These are phyloP conservation scores for Gymnothorax reevesii DNA, from an alignment of 2,797 vertebrate species.

Conservation along the genomic window DNA sequence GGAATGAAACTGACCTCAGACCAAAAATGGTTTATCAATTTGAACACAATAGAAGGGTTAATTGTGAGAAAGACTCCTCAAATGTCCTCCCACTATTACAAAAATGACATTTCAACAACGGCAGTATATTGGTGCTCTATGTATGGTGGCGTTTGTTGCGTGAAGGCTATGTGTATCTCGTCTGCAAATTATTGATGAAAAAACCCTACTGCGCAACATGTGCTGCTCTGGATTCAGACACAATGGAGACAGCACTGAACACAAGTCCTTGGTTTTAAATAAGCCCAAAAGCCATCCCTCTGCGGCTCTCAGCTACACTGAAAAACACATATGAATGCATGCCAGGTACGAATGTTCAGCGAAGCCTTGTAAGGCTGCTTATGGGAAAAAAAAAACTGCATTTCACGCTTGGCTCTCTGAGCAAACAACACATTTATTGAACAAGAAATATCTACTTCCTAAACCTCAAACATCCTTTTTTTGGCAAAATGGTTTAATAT, in stretches of 20 bases:
- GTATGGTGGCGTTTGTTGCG: background rate
- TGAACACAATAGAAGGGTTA: too few species aligned
- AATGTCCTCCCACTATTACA: background rate
- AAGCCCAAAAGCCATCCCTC: background rate
- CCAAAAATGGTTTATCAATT: too few species aligned
- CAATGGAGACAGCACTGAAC: background rate
- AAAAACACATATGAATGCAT: background rate
- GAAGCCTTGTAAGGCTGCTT: background rate
- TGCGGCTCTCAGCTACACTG: background rate
- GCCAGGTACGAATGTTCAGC: background rate
- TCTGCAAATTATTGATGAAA: background rate
- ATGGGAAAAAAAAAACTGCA: background rate
- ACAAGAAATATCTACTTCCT: conserved; percentile 18
- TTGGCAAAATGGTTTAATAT: background rate
- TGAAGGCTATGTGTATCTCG: background rate
- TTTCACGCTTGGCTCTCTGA: conserved; percentile 19
- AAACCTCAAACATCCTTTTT: conserved; percentile 11
- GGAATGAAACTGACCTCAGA: too few species aligned
- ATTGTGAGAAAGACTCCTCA: background rate
- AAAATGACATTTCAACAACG: background rate
- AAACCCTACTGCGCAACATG: background rate
- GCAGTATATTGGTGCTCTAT: background rate
- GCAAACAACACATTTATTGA: conserved; percentile 18
- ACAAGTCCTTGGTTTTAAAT: background rate
- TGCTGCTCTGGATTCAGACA: background rate